Evolutionary conservation across 2,113 vertebrate species (phyloP), one percentile per base, ranked within the genome.

Genomic region (Amazona guildingii): DNA sequence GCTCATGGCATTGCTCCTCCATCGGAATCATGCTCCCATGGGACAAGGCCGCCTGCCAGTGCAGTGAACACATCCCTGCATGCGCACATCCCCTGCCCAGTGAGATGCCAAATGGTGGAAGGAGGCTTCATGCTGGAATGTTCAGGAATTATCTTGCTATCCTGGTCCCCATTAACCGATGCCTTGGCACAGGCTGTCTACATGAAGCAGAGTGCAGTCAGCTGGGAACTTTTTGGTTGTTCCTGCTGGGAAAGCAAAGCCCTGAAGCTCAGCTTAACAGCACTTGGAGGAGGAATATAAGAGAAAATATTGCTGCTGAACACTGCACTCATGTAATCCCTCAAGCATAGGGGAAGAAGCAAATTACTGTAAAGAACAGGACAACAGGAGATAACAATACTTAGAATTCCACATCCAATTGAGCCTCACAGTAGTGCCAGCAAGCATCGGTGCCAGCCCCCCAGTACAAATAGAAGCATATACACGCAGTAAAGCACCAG

Each of bases 31-130:
- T 4, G 9, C 20, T 13, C 55, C 33, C 13, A 59, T 7, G 33
- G 41, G 51, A n/a, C 29, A 7, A 0, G 3, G 37, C 49, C 11
- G 4, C 31, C 28, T 33, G 14, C 15, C 33, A 2, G 1, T 3
- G 16, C 25, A 10, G 20, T 8, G 1, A 41, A 5, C 6, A 4
- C 24, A 10, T 3, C 44, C 72, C 64, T 25, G 2, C 10, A 7
- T 2, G 6, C 21, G 4, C 35, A 1, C 59, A 4, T 16, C 31
- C 44, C 52, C 52, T 10, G 52, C 16, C 3, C 29, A 23, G 43
- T 0, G 13, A 23, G 49, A 39, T 13, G 49, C n/a, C 13, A 11
- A 6, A 49, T 2, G 43, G 9, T 15, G 23, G 39, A 18, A 54
- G n/a, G 28, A 11, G 61, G 39, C 41, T 57, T 39, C 20, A 33